These are phyloP conservation scores for Junonia oenone DNA, from an alignment of 2,888 invertebrate genomes.

Conservation along the genomic window DNA sequence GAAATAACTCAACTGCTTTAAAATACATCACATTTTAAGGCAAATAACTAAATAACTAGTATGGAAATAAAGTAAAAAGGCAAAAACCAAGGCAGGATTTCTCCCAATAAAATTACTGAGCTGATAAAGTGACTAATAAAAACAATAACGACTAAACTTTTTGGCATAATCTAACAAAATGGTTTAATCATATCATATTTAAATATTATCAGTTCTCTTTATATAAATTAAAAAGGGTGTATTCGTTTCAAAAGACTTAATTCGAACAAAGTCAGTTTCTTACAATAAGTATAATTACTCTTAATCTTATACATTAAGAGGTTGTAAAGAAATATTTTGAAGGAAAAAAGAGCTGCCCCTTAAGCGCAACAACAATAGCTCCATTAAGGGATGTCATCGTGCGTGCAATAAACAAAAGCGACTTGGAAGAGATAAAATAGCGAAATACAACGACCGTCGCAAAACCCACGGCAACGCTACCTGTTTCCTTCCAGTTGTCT, in stretches of 20 bases:
- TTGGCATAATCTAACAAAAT: background rate
- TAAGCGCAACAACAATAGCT: slow-evolving; percentile 60
- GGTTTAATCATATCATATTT: no score
- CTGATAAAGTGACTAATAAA: no score
- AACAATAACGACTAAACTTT: background rate
- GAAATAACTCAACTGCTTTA: background rate
- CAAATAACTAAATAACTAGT: background rate
- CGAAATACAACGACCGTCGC: slow-evolving; percentile 45
- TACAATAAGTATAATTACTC: background rate
- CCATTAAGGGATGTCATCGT: slow-evolving; percentile 74
- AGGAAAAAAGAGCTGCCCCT: slow-evolving; percentile 36
- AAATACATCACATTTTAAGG: background rate
- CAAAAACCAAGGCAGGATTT: no score
- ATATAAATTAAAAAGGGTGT: no score
- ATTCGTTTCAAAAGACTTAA: background rate
- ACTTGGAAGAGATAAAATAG: slow-evolving; percentile 70
- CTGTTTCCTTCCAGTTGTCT: slow-evolving; percentile 46
- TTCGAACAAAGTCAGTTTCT: no score
- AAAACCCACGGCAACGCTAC: slow-evolving; percentile 52
- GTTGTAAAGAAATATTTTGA: background rate
- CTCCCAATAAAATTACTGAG: no score
- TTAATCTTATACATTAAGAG: no score
- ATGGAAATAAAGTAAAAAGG: no score
- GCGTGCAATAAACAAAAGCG: slow-evolving; percentile 74
- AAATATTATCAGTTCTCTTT: no score